Evolutionary conservation across 2,888 invertebrate genomes (phyloP).

Genomic region (Halictus quadricinctus): DNA sequence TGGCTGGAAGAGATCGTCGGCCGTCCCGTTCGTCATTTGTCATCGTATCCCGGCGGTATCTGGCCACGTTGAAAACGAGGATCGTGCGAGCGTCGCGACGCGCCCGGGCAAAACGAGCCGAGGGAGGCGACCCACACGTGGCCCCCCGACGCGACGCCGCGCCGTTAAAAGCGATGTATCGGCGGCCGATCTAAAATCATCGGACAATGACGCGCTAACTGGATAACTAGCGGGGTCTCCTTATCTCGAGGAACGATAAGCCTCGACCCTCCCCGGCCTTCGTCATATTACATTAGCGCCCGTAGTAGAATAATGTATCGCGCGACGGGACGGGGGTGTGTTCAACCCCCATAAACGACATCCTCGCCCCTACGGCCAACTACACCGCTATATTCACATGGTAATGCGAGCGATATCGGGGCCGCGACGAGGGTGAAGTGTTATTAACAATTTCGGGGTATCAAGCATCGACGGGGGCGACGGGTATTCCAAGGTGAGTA

Average conservation of each 20-base stretch:
- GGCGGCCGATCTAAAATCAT: slow-evolving; percentile 80
- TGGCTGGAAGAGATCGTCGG: slow-evolving; percentile 72
- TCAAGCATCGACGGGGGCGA: slow-evolving; percentile 58
- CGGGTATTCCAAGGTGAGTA: slow-evolving; percentile 34
- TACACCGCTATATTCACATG: slow-evolving; percentile 81
- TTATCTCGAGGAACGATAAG: slow-evolving; percentile 76
- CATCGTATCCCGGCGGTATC: slow-evolving; percentile 67
- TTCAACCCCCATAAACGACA: slow-evolving; percentile 65
- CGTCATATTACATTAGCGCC: slow-evolving; percentile 80
- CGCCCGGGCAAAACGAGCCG: slow-evolving; percentile 10
- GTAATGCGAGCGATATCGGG: slow-evolving; percentile 78
- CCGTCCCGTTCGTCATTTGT: slow-evolving; percentile 74
- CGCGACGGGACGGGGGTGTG: slow-evolving; percentile 33
- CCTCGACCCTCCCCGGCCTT: slow-evolving; percentile 61
- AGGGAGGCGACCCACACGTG: slow-evolving; percentile 48
- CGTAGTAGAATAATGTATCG: slow-evolving; percentile 79
- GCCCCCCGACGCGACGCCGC: slow-evolving; percentile 11
- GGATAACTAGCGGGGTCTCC: slow-evolving; percentile 78
- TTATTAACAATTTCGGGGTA: slow-evolving; percentile 81
- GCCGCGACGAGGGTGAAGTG: slow-evolving; percentile 75
- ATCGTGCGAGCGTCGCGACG: slow-evolving; percentile 11
- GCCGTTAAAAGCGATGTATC: slow-evolving; percentile 73
- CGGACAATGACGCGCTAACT: slow-evolving; percentile 81
- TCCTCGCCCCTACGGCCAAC: slow-evolving; percentile 62
- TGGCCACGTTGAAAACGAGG: not conserved